Evolutionary conservation across 2,113 vertebrate genomes (phyloP), one percentile per base, ranked within the genome.

Genomic region (Menura novaehollandiae): DNA sequence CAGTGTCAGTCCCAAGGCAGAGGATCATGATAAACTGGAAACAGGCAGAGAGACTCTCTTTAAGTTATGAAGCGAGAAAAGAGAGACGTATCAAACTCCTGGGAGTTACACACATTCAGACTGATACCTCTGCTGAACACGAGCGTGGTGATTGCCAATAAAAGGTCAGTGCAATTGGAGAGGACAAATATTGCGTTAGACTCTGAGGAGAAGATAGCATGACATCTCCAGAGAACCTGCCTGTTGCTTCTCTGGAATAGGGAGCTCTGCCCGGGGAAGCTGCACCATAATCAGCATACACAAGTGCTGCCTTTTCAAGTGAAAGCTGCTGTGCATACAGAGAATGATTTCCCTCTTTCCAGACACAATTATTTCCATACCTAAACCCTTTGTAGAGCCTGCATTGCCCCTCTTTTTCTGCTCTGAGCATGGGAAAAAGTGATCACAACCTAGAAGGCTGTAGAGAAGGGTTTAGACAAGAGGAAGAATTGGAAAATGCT

Each of bases 1-100:
- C 88, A 30, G 55, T 76, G 76, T 86, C 85, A 77, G 88, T 96
- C 91, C 93, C 91, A 95, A 90, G 91, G 94, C 77, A 95, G 91
- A 92, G 39, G 85, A 87, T 89, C 64, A 33, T 83, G 95, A 95
- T 91, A 89, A 94, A 97, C 91, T 94, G 79, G 89, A 94, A 95
- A 55, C 53, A 66, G 86, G 74, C 64, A 87, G 71, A 80, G 58
- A 86, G 15, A 81, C 67, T 91, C 39, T 85, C 66, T 79, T 56
- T 22, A 78, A 82, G 85, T 91, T 87, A 83, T 3, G 2, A 69
- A 52, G 23, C 3, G 6, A 3, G 77, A 55, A 52, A 83, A 85
- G 47, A 89, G 75, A 87, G 63, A 72, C 0, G 0, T 71, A 74
- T 71, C 81, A 68, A 82, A 21, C 91, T 63, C 80, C 75, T 56